Evolutionary conservation across 2,888 invertebrate genomes (phyloP).

Genomic region (Acutogordius australiensis): DNA sequence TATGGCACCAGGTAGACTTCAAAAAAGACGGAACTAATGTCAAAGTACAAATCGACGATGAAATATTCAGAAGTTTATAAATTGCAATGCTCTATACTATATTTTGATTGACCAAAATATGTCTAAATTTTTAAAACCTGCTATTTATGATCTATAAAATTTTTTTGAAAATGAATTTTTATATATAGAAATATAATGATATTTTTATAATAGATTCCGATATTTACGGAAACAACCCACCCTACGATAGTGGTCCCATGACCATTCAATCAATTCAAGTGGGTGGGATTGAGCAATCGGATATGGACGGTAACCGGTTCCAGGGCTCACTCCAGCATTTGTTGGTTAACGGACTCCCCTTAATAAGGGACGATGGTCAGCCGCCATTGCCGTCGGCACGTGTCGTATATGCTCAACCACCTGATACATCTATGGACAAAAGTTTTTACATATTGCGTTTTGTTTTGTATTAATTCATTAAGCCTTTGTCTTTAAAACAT

Average conservation of each 20-base stretch:
- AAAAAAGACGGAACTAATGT: constrained; percentile 2
- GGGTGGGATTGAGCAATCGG: not conserved
- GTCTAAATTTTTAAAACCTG: not conserved
- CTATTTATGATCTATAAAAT: not conserved
- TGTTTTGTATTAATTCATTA: no score
- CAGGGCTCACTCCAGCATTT: constrained; percentile 4
- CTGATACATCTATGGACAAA: not conserved
- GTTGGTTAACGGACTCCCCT: not conserved
- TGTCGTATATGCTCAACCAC: not conserved
- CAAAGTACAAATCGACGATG: not conserved
- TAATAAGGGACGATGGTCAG: not conserved
- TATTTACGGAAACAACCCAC: not conserved
- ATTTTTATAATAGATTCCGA: not conserved
- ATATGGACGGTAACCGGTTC: not conserved
- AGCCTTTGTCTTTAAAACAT: no score
- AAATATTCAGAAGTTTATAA: not conserved
- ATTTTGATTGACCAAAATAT: no score
- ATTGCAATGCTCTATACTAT: no score
- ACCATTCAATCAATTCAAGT: not conserved
- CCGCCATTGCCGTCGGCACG: not conserved
- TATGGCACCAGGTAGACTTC: constrained; percentile 8
- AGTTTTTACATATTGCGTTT: no score
- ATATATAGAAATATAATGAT: not conserved
- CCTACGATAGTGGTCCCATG: no score
- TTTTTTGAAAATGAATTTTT: not conserved